phyloP scores from a whole-genome alignment of 2,888 invertebrate species.

The Lithophane semibrunnea region DNA sequence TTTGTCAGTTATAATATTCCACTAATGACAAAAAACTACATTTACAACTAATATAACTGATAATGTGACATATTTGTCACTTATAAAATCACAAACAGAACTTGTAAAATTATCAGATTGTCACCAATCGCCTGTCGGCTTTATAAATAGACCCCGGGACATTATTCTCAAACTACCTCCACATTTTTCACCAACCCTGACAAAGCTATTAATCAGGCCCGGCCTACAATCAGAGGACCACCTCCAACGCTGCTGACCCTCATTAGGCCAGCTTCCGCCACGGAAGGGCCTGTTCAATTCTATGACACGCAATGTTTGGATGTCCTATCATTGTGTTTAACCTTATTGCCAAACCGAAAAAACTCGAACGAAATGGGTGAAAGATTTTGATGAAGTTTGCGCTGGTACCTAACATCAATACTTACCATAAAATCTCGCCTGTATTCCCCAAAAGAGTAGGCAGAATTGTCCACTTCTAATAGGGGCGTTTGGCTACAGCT shows the following conservation, averaged over 20 bases:
- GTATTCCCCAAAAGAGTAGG: neutral
- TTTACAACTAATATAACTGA: neutral
- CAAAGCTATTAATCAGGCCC: constrained; percentile 36
- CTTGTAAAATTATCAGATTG: neutral
- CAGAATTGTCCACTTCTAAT: neutral
- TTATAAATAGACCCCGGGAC: neutral
- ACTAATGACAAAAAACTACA: neutral
- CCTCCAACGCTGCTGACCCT: constrained; percentile 58
- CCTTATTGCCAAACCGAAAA: constrained; percentile 41
- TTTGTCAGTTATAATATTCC: neutral
- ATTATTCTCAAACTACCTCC: constrained; percentile 4
- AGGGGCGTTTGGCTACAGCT: neutral
- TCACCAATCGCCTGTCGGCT: neutral
- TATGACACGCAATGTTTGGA: constrained; percentile 58
- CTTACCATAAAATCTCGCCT: neutral
- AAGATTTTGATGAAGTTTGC: neutral
- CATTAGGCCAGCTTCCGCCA: constrained; percentile 63
- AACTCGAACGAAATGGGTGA: neutral
- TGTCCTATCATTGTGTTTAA: constrained; percentile 48
- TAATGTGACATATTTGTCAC: neutral
- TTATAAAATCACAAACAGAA: neutral
- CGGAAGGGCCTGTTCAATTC: constrained; percentile 51
- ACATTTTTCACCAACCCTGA: neutral
- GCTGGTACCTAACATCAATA: neutral
- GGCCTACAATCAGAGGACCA: constrained; percentile 37